These are phyloP conservation scores for Rhinogobio ventralis DNA, from an alignment of 2,797 vertebrate species.

Conservation along the genomic window DNA sequence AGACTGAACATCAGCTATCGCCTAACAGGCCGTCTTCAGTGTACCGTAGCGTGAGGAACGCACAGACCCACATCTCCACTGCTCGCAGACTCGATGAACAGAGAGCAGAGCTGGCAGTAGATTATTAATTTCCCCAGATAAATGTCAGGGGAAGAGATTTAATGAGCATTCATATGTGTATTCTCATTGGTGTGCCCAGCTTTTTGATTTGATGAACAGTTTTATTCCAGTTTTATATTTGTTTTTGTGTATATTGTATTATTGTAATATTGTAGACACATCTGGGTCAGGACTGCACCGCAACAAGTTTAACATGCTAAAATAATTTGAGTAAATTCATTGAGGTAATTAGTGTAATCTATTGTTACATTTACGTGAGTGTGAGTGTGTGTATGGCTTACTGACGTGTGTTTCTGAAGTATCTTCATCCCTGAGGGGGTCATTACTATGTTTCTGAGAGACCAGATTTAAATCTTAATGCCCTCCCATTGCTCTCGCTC, in stretches of 20 bases:
- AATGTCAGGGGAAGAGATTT: not conserved
- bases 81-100: not conserved
- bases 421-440: not conserved
- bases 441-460: not conserved
- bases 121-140: not conserved
- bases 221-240: not conserved
- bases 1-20: not conserved
- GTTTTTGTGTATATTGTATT: not conserved
- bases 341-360: not conserved
- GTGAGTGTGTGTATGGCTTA: not conserved
- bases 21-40: not conserved
- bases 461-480: not conserved
- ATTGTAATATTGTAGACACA: not conserved
- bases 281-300: not conserved
- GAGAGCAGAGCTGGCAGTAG: not conserved
- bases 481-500: not conserved
- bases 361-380: not conserved
- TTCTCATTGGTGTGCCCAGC: not conserved
- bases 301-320: not conserved
- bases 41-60: not conserved
- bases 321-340: not conserved
- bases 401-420: not conserved
- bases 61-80: not conserved
- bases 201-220: not conserved
- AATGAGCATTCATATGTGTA: not conserved